Percentiles rank a stretch among this genome's conserved stretches.
Evolutionary conservation across 1,140 invertebrate genomes (phyloP).

Genomic region (Eueides isabella): DNA sequence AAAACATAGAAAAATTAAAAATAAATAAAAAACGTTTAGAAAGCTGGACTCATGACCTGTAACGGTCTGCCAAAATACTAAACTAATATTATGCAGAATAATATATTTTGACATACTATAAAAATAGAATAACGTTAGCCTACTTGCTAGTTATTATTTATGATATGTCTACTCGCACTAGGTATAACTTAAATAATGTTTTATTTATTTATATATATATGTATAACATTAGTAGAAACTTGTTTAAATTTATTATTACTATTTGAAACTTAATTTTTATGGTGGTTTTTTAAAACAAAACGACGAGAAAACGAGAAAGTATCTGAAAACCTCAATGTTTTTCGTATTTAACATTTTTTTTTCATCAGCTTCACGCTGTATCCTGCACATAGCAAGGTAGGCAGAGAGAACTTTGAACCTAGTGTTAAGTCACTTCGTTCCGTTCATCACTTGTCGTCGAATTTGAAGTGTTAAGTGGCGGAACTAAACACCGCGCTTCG

Average conservation of each 20-base stretch:
- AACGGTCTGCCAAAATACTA: not conserved
- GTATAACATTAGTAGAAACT: not conserved
- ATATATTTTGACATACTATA: not conserved
- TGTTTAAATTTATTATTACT: not conserved
- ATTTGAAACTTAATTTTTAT: not conserved
- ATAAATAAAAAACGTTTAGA: not conserved
- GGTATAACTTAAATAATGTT: not conserved
- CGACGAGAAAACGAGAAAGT: too few relatives aligned
- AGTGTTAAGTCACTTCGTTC: too few relatives aligned
- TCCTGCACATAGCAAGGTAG: too few relatives aligned
- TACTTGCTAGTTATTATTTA: not conserved
- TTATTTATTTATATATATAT: not conserved
- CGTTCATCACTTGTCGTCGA: too few relatives aligned
- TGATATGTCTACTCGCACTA: too few relatives aligned
- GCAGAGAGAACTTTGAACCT: too few relatives aligned
- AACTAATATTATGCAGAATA: not conserved
- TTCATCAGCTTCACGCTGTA: too few relatives aligned
- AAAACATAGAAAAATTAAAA: not conserved
- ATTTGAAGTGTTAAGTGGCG: too few relatives aligned
- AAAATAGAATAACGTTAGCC: slow-evolving; percentile 1
- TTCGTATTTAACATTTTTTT: too few relatives aligned
- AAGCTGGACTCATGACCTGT: not conserved
- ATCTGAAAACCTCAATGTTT: too few relatives aligned
- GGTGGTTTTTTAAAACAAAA: too few relatives aligned
- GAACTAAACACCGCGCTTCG: too few relatives aligned